A percentile compares a stretch with the other conserved stretches of the same genome.
Conservation (phyloP, 2,888 invertebrate species). For the Drosophila sordidula region DNA sequence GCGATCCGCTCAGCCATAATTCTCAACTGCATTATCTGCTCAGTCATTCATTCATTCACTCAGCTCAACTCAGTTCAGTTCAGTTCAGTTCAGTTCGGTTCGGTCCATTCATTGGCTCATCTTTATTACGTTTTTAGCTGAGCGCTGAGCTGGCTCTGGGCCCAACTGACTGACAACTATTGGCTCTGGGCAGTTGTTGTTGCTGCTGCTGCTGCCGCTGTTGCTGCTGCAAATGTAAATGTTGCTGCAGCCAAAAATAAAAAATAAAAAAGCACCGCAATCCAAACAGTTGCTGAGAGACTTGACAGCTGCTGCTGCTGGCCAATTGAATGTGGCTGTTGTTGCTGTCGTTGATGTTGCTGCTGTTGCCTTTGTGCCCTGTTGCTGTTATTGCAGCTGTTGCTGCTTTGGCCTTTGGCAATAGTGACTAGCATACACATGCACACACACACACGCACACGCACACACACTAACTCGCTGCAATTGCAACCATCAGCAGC, state of each 20-base stretch:
- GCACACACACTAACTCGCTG: not conserved
- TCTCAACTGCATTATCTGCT: slow-evolving; percentile 34
- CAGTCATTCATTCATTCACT: slow-evolving; percentile 12
- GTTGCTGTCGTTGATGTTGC: not conserved
- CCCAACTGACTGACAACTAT: slow-evolving; percentile 30
- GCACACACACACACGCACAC: not conserved
- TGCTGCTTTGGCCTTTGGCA: slow-evolving; percentile 9
- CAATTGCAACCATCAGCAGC: too few relatives aligned
- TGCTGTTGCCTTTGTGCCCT: slow-evolving; percentile 12
- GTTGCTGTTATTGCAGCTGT: slow-evolving; percentile 12
- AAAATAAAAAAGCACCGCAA: slow-evolving; percentile 10
- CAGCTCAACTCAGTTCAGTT: slow-evolving; percentile 20
- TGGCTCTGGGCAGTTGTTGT: slow-evolving; percentile 14
- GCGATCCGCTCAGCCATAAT: slow-evolving; percentile 13
- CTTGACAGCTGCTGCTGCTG: slow-evolving; percentile 40
- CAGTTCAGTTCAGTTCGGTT: slow-evolving; percentile 14
- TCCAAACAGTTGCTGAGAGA: slow-evolving; percentile 46
- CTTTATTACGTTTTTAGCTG: slow-evolving; percentile 15
- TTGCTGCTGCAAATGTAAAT: slow-evolving; percentile 22
- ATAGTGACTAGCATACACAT: slow-evolving; percentile 3
- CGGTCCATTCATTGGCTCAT: slow-evolving; percentile 4
- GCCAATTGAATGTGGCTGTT: slow-evolving; percentile 32
- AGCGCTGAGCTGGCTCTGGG: slow-evolving; percentile 4
- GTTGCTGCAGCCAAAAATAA: slow-evolving; percentile 17
- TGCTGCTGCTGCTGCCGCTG: slow-evolving; percentile 11